Base-by-base conservation (phyloP, 2,113 vertebrate genomes). In the Chroicocephalus ridibundus region DNA sequence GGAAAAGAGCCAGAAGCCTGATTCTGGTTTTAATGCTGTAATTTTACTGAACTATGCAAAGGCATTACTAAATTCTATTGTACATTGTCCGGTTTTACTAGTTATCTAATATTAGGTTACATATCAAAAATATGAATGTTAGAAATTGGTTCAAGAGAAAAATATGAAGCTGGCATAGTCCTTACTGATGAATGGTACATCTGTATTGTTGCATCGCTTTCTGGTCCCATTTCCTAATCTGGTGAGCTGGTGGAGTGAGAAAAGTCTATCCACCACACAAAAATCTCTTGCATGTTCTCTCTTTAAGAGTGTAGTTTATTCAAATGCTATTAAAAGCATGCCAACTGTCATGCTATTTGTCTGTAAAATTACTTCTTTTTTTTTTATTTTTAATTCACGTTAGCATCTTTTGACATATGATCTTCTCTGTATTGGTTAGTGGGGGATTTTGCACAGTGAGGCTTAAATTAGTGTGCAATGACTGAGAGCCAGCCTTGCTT, bases 381-480 rank as follows among this genome's bases (percentile, higher is more conserved):
- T 42, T 42, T 42, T 42, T 42, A 38, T 71, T 27, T n/a, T n/a
- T 46, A 11, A 44, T 88, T 85, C 16, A 27, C 0, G 0, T 92
- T 65, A n/a, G 11, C 54, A 25, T 62, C 42, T 77, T 90, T 58
- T 83, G 64, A 66, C 12, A 5, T 38, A 46, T 76, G 24, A 40
- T 71, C 12, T 10, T 75, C 22, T 47, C 68, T 26, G 6, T 71
- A 5, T 65, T 68, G 47, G 31, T 66, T 89, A 34, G 44, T 5
- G 2, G 6, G 7, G 11, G 26, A 29, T 75, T 82, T 89, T 94
- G 22, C 75, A 21, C 3, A 4, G 42, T 11, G 38, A 78, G 29
- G 22, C 38, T 66, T 78, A 78, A 75, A 88, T 83, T 38, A 60
- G 29, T 0, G 0, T 38, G 21, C 0, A 7, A 15, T 52, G 49